A percentile compares a stretch with the other conserved stretches of the same genome.
phyloP scores from a whole-genome alignment of 2,888 invertebrate species.

The Hemithea aestivaria region DNA sequence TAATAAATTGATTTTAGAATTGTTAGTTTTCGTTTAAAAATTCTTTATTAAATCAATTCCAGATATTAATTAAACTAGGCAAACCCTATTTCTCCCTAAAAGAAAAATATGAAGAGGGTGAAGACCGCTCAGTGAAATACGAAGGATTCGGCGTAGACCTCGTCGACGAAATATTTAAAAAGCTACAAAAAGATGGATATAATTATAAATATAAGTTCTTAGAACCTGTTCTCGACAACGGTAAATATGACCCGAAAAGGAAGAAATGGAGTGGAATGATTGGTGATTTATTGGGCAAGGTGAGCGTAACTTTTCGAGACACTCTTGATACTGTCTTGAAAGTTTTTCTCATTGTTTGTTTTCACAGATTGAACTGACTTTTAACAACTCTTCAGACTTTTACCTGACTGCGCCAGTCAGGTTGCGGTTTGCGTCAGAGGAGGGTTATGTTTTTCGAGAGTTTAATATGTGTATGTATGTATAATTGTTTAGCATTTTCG shows the following conservation, averaged over 20 bases:
- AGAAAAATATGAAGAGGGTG: slow-evolving; percentile 65
- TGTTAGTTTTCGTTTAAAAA: too few relatives aligned
- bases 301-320: slow-evolving; percentile 30
- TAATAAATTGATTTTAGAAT: too few relatives aligned
- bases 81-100: slow-evolving; percentile 87
- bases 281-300: slow-evolving; percentile 62
- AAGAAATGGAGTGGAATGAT: slow-evolving; percentile 67
- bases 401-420: too few relatives aligned
- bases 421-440: too few relatives aligned
- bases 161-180: slow-evolving; percentile 82
- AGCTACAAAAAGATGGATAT: slow-evolving; percentile 63
- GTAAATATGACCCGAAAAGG: slow-evolving; percentile 40
- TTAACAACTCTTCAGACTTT: too few relatives aligned
- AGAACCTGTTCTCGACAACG: slow-evolving; percentile 43
- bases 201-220: slow-evolving; percentile 60
- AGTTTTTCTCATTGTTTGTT: too few relatives aligned
- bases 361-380: too few relatives aligned
- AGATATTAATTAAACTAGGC: slow-evolving; percentile 82
- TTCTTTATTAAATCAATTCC: too few relatives aligned
- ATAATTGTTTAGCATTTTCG: too few relatives aligned
- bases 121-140: slow-evolving; percentile 79
- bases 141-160: slow-evolving; percentile 89
- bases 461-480: too few relatives aligned
- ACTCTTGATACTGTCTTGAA: too few relatives aligned
- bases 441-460: too few relatives aligned